Evolutionary conservation across 2,888 invertebrate species (phyloP).

Genomic region (Rhorus exstirpatorius): DNA sequence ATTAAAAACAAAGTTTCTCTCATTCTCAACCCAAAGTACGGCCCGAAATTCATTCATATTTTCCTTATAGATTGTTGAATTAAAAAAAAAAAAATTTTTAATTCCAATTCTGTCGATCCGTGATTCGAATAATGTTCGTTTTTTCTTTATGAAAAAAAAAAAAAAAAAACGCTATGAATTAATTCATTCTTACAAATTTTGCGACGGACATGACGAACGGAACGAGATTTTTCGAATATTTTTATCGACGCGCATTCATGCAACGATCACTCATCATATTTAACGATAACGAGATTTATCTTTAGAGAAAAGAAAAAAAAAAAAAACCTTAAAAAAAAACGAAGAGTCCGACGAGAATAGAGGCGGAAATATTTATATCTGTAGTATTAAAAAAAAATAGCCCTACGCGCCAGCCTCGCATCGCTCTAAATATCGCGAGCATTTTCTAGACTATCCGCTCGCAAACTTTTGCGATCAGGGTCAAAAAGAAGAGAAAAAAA

Average conservation of each 20-base stretch:
- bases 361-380: constrained; percentile 50
- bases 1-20: constrained; percentile 44
- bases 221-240: no score
- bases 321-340: constrained; percentile 29
- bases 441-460: constrained; percentile 48
- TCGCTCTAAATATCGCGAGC: constrained; percentile 73
- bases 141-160: no score
- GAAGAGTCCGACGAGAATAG: constrained; percentile 40
- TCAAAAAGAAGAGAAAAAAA: constrained; percentile 12
- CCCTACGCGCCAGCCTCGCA: constrained; percentile 73
- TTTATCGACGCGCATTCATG: no score
- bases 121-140: neutral
- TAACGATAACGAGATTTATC: constrained; percentile 14
- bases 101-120: neutral
- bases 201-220: no score
- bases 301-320: constrained; percentile 15
- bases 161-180: no score
- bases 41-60: constrained; percentile 24
- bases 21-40: constrained; percentile 43
- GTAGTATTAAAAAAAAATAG: constrained; percentile 48
- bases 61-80: constrained; percentile 35
- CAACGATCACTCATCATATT: neutral
- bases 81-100: neutral
- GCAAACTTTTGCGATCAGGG: constrained; percentile 9
- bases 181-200: no score